Evolutionary conservation across 2,888 invertebrate species (phyloP), one percentile per base, ranked within the genome.

Genomic region (Himalopsyche japonica): DNA sequence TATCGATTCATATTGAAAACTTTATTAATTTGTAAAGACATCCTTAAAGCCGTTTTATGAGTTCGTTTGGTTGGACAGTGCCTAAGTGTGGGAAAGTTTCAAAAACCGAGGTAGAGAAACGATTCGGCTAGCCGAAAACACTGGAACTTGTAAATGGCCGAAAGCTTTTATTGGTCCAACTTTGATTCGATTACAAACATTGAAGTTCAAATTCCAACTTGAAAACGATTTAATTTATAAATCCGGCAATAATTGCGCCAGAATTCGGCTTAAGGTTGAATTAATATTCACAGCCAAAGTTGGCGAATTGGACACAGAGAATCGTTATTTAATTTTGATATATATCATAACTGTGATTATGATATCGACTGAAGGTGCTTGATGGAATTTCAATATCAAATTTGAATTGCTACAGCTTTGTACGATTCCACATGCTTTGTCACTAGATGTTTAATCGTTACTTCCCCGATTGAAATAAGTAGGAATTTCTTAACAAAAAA

Each of bases 151-250:
- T 30, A 70, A 70, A 70, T 70, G 30, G 30, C 70, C 12, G 70
- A 70, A 5, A 24, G 70, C 70, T 70, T 70, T 70, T 70, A 70
- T 70, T 70, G 27, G 12, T 30, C 70, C 70, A 70, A 70, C 70
- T 70, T 70, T 70, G 70, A 70, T 70, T 70, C 70, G 70, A 70
- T 70, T 70, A 70, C 70, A 70, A 70, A 70, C 70, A 70, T 70
- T 70, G 70, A 70, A 70, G 70, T 70, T 70, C 70, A 70, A 70
- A 30, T 70, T 70, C 70, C 24, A 70, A 70, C 70, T 70, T 70
- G 70, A 70, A 30, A 70, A 70, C 70, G 30, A 27, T 70, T 70
- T 70, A 70, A 70, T 70, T 70, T 12, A 70, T 70, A 70, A 70
- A 70, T 70, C 70, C 70, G 70, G 30, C 70, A 70, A 70, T 70